A percentile compares a stretch with the other conserved stretches of the same genome.
Evolutionary conservation across 2,797 vertebrate species (phyloP).

Genomic region (Phrynocephalus vlangalii): DNA sequence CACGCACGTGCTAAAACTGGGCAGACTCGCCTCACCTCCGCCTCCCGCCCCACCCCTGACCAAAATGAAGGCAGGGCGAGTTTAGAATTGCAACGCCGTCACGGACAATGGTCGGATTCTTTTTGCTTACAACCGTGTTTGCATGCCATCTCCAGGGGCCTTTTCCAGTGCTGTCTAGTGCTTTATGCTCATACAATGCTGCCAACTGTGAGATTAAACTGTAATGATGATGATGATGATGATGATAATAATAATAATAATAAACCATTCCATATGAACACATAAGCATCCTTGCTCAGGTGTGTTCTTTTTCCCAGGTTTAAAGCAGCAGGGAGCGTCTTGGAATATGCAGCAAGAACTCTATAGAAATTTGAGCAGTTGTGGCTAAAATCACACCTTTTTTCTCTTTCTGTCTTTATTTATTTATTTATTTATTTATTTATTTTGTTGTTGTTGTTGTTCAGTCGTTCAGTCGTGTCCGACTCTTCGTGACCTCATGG

Average conservation of each 20-base stretch:
- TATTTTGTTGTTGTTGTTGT: too few relatives aligned
- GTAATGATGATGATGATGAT: constrained; percentile 79
- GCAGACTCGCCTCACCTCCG: constrained; percentile 44
- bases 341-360: too few relatives aligned
- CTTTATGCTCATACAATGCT: constrained; percentile 83
- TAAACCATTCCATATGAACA: constrained; percentile 76
- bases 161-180: constrained; percentile 80
- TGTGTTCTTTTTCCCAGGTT: fast-evolving
- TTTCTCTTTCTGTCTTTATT: too few relatives aligned
- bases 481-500: too few relatives aligned
- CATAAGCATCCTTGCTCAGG: background rate
- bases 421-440: too few relatives aligned
- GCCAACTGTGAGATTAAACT: constrained; percentile 82
- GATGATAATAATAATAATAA: background rate
- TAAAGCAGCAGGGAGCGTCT: too few relatives aligned
- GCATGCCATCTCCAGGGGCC: constrained; percentile 84
- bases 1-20: constrained; percentile 36
- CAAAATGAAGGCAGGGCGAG: constrained; percentile 59
- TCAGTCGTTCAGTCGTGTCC: too few relatives aligned
- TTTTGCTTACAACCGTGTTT: constrained; percentile 83
- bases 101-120: constrained; percentile 70
- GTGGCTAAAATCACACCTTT: too few relatives aligned
- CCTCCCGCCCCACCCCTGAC: constrained; percentile 49
- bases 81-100: constrained; percentile 24
- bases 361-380: too few relatives aligned